Percentiles rank a stretch among this genome's conserved stretches.
These are phyloP conservation scores for Malacosoma neustria DNA, from an alignment of 2,888 invertebrate genomes.

Conservation along the genomic window DNA sequence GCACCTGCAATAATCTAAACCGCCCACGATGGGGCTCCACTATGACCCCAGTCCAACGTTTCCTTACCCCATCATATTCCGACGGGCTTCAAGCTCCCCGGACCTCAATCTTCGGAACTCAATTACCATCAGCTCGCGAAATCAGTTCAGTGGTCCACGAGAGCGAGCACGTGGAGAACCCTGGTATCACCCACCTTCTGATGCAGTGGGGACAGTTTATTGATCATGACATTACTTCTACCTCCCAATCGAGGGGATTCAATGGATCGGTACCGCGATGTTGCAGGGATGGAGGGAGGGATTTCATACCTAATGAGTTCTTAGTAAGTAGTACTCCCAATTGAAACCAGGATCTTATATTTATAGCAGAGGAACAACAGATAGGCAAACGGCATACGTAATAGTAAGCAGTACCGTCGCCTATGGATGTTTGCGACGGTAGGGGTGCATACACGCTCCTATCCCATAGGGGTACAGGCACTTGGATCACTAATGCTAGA, in stretches of 20 bases:
- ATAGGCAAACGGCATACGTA: not conserved
- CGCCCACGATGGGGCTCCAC: constrained; percentile 88
- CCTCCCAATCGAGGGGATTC: constrained; percentile 84
- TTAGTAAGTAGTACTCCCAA: constrained; percentile 54
- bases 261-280: constrained; percentile 87
- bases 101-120: constrained; percentile 72
- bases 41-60: constrained; percentile 87
- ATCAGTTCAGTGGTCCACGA: constrained; percentile 80
- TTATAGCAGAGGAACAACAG: not conserved
- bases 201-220: constrained; percentile 96
- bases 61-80: constrained; percentile 86
- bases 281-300: constrained; percentile 77
- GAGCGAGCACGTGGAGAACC: constrained; percentile 77
- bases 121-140: constrained; percentile 84
- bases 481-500: too few relatives aligned
- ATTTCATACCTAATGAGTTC: constrained; percentile 76
- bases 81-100: constrained; percentile 80
- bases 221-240: constrained; percentile 90
- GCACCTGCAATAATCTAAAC: constrained; percentile 89
- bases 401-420: not conserved
- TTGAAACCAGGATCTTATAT: not conserved
- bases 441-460: constrained; percentile 84
- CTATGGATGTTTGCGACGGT: not conserved
- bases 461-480: constrained; percentile 87
- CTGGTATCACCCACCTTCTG: constrained; percentile 83